A percentile compares a stretch with the other conserved stretches of the same genome.
phyloP scores from a whole-genome alignment of 2,113 vertebrate genomes.

The Lanius collurio region DNA sequence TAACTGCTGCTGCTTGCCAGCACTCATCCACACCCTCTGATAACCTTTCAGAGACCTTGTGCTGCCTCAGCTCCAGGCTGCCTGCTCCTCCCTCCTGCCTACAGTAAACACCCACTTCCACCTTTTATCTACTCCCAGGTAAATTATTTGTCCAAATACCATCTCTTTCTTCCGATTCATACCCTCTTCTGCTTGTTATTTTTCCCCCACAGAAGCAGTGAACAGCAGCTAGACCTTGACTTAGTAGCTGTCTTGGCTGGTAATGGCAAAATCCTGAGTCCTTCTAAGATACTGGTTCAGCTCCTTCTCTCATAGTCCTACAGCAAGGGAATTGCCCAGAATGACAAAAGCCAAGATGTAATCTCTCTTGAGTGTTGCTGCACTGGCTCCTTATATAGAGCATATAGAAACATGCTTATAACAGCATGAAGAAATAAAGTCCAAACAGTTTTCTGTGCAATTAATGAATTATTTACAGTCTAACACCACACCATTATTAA shows the following conservation, averaged over 20 bases:
- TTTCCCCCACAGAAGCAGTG: background rate
- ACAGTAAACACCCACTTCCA: rapidly evolving
- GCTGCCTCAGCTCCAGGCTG: background rate
- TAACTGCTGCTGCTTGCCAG: background rate
- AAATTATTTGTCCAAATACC: background rate
- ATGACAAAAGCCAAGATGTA: background rate
- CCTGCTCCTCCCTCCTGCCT: background rate
- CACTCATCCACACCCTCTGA: rapidly evolving
- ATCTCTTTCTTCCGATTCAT: background rate
- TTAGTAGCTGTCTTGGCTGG: background rate
- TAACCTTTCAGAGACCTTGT: background rate
- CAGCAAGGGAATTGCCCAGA: background rate
- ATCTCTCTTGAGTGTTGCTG: background rate
- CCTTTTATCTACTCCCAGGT: background rate
- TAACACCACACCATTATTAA: background rate
- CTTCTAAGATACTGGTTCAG: background rate
- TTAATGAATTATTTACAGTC: background rate
- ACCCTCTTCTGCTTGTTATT: background rate
- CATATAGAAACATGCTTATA: background rate
- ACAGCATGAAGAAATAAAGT: background rate
- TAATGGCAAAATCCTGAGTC: background rate
- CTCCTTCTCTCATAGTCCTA: background rate
- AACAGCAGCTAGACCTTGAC: background rate
- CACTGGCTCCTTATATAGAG: background rate
- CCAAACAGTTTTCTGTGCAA: background rate